Conservation (phyloP, 2,113 vertebrate species). For the Megalops atlanticus region DNA sequence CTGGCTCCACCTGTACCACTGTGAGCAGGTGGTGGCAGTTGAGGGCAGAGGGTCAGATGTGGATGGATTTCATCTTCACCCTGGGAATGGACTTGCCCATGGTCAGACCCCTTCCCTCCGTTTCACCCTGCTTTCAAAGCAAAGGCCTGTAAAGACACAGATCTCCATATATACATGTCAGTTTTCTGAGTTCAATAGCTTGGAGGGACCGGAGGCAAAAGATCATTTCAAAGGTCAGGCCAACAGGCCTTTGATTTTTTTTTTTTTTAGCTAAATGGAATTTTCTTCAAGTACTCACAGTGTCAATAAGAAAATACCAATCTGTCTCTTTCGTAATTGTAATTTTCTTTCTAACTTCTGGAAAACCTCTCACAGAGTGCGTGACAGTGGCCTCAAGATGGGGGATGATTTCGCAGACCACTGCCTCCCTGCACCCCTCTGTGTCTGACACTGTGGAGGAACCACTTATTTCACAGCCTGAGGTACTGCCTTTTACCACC, state of each 20-base stretch:
- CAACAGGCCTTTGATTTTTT: conserved; percentile 40
- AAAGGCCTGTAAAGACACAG: neutral
- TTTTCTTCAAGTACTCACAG: conserved; percentile 47
- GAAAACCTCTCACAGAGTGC: neutral
- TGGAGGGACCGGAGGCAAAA: neutral
- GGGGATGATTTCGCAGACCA: neutral
- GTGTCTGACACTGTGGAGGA: neutral
- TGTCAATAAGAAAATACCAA: conserved; percentile 45
- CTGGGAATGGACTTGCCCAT: neutral
- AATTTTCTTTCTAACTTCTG: neutral
- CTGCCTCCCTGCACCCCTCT: neutral
- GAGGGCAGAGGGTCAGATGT: conserved; percentile 17
- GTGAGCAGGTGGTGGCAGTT: conserved; percentile 38
- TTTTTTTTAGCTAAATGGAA: conserved; percentile 55
- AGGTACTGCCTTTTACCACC: neutral
- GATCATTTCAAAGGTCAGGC: neutral
- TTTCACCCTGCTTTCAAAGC: neutral
- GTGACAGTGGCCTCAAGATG: neutral
- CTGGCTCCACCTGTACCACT: conserved; percentile 43
- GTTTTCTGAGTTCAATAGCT: neutral
- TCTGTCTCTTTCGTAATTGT: neutral
- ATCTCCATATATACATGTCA: neutral
- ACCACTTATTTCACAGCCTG: conserved; percentile 12
- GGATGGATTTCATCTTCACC: conserved; percentile 10
- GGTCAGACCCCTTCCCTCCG: neutral